Conservation (phyloP, 2,888 invertebrate genomes). For the Acronicta aceris region DNA sequence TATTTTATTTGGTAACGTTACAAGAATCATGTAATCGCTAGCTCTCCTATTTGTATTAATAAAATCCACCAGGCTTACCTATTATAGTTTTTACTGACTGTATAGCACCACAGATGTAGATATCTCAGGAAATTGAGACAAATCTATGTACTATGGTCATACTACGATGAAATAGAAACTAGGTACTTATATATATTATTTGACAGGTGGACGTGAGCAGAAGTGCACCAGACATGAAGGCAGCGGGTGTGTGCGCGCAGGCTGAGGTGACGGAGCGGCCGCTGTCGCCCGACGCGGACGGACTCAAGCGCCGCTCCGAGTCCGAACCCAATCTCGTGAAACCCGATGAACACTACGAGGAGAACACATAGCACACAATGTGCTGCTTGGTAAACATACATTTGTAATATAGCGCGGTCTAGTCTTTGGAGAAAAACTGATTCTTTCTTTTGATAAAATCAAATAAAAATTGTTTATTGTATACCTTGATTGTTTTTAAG, state of each 20-base stretch:
- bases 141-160: no score
- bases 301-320: constrained; percentile 90
- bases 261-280: constrained; percentile 68
- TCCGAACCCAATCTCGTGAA: constrained; percentile 90
- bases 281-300: constrained; percentile 75
- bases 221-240: constrained; percentile 90
- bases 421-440: constrained; percentile 50
- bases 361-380: constrained; percentile 67
- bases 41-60: no score
- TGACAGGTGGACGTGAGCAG: constrained; percentile 86
- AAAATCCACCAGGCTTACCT: no score
- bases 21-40: no score
- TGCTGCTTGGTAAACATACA: constrained; percentile 52
- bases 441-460: constrained; percentile 43
- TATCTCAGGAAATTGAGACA: no score
- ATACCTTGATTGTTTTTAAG: constrained; percentile 22
- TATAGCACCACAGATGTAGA: no score
- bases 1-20: no score
- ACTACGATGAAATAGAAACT: no score
- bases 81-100: no score
- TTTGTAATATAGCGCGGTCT: constrained; percentile 42
- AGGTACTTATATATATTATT: neutral
- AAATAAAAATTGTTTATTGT: constrained; percentile 37
- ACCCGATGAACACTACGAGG: constrained; percentile 82
- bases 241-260: constrained; percentile 63